A percentile compares a stretch with the other conserved stretches of the same genome.
Conservation (phyloP, 2,888 invertebrate species). For the Ephialtes manifestator region DNA sequence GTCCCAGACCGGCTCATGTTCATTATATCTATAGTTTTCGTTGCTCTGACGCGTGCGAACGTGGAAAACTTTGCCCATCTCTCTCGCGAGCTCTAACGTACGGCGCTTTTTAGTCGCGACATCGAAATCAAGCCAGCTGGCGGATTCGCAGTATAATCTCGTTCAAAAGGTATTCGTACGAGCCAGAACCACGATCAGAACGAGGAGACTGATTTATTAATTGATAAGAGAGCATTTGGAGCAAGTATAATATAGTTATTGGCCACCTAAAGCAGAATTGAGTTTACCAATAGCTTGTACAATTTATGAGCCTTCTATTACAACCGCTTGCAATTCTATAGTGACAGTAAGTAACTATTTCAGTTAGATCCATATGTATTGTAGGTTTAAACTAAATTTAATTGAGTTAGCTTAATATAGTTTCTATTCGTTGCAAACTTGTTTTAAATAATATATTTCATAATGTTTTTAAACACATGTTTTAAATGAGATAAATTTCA, state of each 20-base stretch:
- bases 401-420: no score
- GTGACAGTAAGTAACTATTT: no score
- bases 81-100: not conserved
- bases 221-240: conserved; percentile 38
- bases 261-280: not conserved
- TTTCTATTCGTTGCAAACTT: no score
- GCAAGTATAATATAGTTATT: not conserved
- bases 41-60: conserved; percentile 25
- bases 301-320: not conserved
- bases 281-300: not conserved
- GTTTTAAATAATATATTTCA: no score
- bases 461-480: not conserved
- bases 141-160: conserved; percentile 23
- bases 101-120: conserved; percentile 4
- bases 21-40: conserved; percentile 14
- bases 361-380: no score
- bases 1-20: conserved; percentile 3
- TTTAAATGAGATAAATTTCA: no score
- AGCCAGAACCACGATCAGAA: not conserved
- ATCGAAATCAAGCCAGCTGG: conserved; percentile 57
- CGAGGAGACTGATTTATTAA: conserved; percentile 55
- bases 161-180: conserved; percentile 31
- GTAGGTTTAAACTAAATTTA: no score
- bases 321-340: not conserved
- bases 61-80: conserved; percentile 33